Evolutionary conservation across 2,797 vertebrate genomes (phyloP).

Genomic region (Rhadinocentrus ornatus): DNA sequence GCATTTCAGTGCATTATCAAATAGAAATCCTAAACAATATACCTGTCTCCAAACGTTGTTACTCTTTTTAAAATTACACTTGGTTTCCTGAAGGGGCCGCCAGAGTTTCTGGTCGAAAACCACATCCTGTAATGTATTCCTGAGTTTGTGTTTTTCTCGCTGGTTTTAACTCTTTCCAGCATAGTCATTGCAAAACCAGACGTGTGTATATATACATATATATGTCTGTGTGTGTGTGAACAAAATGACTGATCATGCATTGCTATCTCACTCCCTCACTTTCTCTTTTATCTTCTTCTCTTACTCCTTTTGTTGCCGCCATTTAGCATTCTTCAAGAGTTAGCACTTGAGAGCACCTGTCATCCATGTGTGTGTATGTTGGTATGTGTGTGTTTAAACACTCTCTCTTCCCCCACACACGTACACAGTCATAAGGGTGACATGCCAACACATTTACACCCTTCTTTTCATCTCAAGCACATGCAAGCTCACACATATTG

Average conservation of each 20-base stretch:
- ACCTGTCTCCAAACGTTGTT: too few species aligned
- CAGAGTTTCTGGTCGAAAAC: not conserved
- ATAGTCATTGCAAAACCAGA: conserved; percentile 71
- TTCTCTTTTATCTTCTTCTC: conserved; percentile 47
- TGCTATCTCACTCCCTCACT: conserved; percentile 48
- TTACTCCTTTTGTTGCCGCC: conserved; percentile 22
- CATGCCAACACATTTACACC: conserved; percentile 59
- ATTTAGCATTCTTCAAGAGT: conserved; percentile 51
- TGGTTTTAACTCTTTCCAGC: conserved; percentile 47
- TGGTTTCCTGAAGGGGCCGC: not conserved
- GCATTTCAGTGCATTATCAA: not conserved
- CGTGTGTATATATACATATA: conserved; percentile 66
- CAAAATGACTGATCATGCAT: conserved; percentile 42
- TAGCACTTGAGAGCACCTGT: conserved; percentile 60
- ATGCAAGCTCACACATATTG: conserved; percentile 32
- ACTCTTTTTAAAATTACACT: not conserved
- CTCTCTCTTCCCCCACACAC: conserved; percentile 34
- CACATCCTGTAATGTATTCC: conserved; percentile 13
- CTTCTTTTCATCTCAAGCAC: conserved; percentile 59
- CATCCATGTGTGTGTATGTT: conserved; percentile 36
- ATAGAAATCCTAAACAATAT: not conserved
- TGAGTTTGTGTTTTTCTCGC: conserved; percentile 24
- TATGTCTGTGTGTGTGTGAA: conserved; percentile 24
- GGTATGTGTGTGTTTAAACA: conserved; percentile 31
- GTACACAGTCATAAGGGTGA: conserved; percentile 18